Base-by-base conservation (phyloP, 2,113 vertebrate species). In the Chaenocephalus aceratus region DNA sequence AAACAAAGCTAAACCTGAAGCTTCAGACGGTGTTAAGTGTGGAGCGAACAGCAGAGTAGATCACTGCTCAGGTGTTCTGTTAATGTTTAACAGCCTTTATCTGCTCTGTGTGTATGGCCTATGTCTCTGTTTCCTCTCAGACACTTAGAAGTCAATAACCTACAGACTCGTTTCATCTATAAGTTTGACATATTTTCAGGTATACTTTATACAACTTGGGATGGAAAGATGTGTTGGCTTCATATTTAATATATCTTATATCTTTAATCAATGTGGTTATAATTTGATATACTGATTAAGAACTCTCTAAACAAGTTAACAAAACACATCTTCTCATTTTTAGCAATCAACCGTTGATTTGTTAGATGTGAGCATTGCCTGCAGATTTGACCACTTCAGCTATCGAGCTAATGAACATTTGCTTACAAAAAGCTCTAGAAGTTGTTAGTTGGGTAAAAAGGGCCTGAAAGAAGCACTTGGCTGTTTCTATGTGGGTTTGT, bases 1-100 rank as follows among this genome's bases (percentile, higher is more conserved):
- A 41, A 46, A 44, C 1, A 26, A 10, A 21, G 36, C 10, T 18
- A 62, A 36, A 54, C 2, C 23, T 30, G 18, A 44, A 18, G 30
- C 44, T 13, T 15, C 60, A 44, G 16, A 10, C 2, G 4, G 52
- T 34, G 23, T 9, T 11, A 4, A 48, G 57, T 16, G 49, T 57
- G 14, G 34, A 26, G 21, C 16, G 2, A 1, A 9, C 2, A 52
- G 73, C 62, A 4, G 74, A 56, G 62, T 3, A 23, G n/a, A 12
- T 5, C 15, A 5, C 7, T 3, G 23, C 7, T 14, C 21, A 54
- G 63, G 44, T 62, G 21, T 71, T 8, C 45, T 16, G 75, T 84
- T 44, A 84, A 79, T 75, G 65, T 53, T 84, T 71, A 30, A 45
- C n/a, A 36, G 59, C 46, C 10, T 45, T 23, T 36, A 23, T 44